These are phyloP conservation scores for Microcebus tavaratra DNA, from an alignment of 2,113 vertebrate species.

Conservation along the genomic window DNA sequence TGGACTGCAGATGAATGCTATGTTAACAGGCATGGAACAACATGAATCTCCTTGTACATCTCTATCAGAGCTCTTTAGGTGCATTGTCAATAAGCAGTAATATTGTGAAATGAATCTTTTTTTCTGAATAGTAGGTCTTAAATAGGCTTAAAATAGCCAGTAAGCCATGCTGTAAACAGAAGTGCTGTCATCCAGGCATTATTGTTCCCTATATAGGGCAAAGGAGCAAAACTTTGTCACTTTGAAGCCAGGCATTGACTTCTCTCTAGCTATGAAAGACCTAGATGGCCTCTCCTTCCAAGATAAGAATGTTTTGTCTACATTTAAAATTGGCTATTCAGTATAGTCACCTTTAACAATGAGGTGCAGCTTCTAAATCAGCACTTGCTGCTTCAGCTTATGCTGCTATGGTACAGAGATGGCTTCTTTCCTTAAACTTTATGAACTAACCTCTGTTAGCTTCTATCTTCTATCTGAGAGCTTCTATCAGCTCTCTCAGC, in stretches of 20 bases:
- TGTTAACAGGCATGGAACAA: neutral
- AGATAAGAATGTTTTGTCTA: neutral
- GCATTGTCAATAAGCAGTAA: neutral
- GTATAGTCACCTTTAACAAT: neutral
- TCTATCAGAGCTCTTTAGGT: neutral
- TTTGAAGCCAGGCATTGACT: neutral
- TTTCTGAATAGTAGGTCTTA: neutral
- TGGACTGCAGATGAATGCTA: neutral
- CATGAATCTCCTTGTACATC: neutral
- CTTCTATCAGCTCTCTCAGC: neutral
- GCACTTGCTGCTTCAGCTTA: neutral
- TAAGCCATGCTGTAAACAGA: neutral
- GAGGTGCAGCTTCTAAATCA: neutral
- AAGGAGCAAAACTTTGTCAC: neutral
- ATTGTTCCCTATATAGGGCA: neutral
- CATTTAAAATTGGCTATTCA: neutral
- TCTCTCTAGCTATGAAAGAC: neutral
- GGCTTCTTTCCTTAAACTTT: neutral
- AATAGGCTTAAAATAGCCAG: neutral
- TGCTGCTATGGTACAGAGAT: too few species aligned
- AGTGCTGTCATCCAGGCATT: neutral
- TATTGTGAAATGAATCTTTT: neutral
- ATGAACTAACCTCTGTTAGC: neutral
- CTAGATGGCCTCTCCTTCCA: neutral
- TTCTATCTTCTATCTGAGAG: neutral